phyloP scores from a whole-genome alignment of 2,797 vertebrate species.

The Xiphophorus birchmanni region DNA sequence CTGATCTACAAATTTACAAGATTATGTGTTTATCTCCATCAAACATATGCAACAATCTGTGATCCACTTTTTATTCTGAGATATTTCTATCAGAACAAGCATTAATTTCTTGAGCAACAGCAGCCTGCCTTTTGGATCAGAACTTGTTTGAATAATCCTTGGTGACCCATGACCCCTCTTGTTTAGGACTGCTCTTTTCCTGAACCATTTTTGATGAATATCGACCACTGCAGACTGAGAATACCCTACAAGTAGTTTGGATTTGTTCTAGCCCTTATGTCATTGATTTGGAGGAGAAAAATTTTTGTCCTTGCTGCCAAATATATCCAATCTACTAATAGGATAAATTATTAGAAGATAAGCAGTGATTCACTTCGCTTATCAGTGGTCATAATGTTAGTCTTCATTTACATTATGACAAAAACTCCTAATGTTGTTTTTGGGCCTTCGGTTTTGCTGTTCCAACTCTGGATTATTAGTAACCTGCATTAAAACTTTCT shows the following conservation, averaged over 20 bases:
- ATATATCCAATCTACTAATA: not conserved
- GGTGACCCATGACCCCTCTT: not conserved
- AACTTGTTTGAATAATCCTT: not conserved
- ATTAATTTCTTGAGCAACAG: not conserved
- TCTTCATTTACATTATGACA: not conserved
- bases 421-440: not conserved
- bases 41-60: not conserved
- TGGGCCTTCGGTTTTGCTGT: not conserved
- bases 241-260: not conserved
- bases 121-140: not conserved
- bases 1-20: not conserved
- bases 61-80: not conserved
- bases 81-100: not conserved
- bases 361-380: not conserved
- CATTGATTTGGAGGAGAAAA: not conserved
- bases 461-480: not conserved
- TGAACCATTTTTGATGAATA: not conserved
- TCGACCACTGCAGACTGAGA: not conserved
- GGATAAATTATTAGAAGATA: not conserved
- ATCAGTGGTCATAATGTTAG: not conserved
- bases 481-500: not conserved
- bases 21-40: no score
- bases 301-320: not conserved
- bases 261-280: not conserved
- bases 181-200: not conserved